Evolutionary conservation across 2,888 invertebrate genomes (phyloP).

Genomic region (Erynnis tages): DNA sequence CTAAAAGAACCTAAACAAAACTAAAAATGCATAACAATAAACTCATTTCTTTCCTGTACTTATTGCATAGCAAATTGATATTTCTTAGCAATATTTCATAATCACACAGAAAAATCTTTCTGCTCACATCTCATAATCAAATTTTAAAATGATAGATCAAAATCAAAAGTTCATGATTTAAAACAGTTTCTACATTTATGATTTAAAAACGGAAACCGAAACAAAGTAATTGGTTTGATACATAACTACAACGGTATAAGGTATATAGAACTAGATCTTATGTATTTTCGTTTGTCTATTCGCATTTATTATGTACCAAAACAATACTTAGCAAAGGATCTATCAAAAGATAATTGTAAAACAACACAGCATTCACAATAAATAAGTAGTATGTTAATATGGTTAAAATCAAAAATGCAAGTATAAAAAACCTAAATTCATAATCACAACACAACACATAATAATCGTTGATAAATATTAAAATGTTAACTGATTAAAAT

Average conservation of each 20-base stretch:
- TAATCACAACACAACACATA: conserved; percentile 62
- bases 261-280: background rate
- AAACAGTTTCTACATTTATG: conserved; percentile 50
- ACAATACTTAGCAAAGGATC: conserved; percentile 43
- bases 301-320: conserved; percentile 66
- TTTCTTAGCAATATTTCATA: conserved; percentile 44
- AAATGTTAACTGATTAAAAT: conserved; percentile 77
- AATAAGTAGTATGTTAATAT: conserved; percentile 75
- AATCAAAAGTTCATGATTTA: conserved; percentile 79
- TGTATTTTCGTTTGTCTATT: conserved; percentile 20
- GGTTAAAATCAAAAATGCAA: conserved; percentile 78
- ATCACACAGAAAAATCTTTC: conserved; percentile 49
- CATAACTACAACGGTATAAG: conserved; percentile 59
- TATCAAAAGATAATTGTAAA: conserved; percentile 49
- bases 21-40: conserved; percentile 43
- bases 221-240: conserved; percentile 59
- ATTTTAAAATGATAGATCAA: conserved; percentile 64
- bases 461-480: conserved; percentile 51
- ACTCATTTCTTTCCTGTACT: conserved; percentile 41
- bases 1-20: conserved; percentile 48
- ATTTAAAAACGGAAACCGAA: conserved; percentile 41
- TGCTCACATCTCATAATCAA: conserved; percentile 66
- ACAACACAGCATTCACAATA: conserved; percentile 60
- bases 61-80: conserved; percentile 32
- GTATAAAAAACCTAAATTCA: conserved; percentile 53